Base-by-base conservation (phyloP, 2,797 vertebrate species). In the Peromyscus nudipes region DNA sequence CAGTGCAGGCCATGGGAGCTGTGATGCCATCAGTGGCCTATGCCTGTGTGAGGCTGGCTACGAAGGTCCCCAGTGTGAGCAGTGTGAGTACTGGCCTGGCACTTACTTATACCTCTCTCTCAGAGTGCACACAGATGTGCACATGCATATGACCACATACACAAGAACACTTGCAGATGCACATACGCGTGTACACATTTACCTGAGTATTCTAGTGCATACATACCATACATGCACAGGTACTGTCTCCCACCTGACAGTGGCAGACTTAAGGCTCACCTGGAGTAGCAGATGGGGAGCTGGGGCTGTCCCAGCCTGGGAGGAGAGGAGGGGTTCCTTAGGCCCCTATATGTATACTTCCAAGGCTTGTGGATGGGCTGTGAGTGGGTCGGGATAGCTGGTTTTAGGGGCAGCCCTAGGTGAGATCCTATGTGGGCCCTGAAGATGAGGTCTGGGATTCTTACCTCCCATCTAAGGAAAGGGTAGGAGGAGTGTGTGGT, bases 41-140 rank as follows among this genome's bases (percentile, higher is more conserved):
- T 99, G 99, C 96, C 69, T 98, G 97, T 99, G 99, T 1, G 99
- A 99, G 76, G 98, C 99, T 0, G 99, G 99, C 14, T 99, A 99
- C 96, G 97, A 97, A 0, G 99, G 99, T 73, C 3, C 43, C 0
- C 98, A 0, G 91, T 99, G 99, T 17, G 99, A 99, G 12, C 98
- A 99, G 81, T 98, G 99, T 99, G 98, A 95, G 99, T 98, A 92
- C 62, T 0, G 34, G 37, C 40, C 21, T 1, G 0, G 1, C 43
- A 27, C 7, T 1, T 4, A 27, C 7, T 1, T 4, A 13, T 17
- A 27, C 8, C 88, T 2, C 3, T 25, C 34, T 46, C 40, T 49
- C 73, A 4, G 4, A 4, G 67, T 31, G 64, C 37, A 6, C 55
- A 29, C 49, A 13, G 6, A 29, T 52, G 25, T 0, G 12, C 3